Evolutionary conservation across 1,140 invertebrate species (phyloP), one percentile per base, ranked within the genome.

Genomic region (Brachystomella parvula): DNA sequence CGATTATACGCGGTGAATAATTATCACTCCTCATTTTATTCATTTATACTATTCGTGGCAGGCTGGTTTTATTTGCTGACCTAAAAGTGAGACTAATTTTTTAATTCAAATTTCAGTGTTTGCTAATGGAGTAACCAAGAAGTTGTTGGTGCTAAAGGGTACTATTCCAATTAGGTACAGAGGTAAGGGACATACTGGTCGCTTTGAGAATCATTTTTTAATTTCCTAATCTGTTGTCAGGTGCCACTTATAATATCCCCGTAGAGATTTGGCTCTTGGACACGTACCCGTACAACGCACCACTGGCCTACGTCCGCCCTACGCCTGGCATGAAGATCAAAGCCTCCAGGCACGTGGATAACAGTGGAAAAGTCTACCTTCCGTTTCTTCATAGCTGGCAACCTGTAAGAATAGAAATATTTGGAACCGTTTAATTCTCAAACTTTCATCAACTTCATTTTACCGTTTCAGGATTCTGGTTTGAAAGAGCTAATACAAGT

Each of bases 371-470:
- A 80, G 87, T 99, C 65, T 98, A 96, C 79, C 81, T 99, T 67
- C 96, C 96, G 6, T 99, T 96, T 82, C 81, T 99, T 58, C 90
- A 95, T 74, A 90, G 98, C 73, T 99, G 96, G 96, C 84, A 86
- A 73, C 84, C 87, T 70, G 88, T 90, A 78, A 85, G 83, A 44
- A 53, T 60, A 35, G 0, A 62, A n/a, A n/a, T 2, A n/a, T 59
- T 2, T 56, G 44, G n/a, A 15, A 24, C 47, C 1, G 59, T 61
- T 9, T 19, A 53, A 47, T 66, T 60, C n/a, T 33, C 39, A n/a
- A 44, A n/a, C n/a, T n/a, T 44, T 44, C 39, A 44, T 44, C 39
- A 39, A 32, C 53, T 65, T 53, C 60, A 24, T 60, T 57, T 63
- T 63, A 66, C 61, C 66, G 63, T 65, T 81, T 67, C 74, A 91